A percentile compares a stretch with the other conserved stretches of the same genome.
These are phyloP conservation scores for Synanthedon vespiformis DNA, from an alignment of 2,888 invertebrate genomes.

Conservation along the genomic window DNA sequence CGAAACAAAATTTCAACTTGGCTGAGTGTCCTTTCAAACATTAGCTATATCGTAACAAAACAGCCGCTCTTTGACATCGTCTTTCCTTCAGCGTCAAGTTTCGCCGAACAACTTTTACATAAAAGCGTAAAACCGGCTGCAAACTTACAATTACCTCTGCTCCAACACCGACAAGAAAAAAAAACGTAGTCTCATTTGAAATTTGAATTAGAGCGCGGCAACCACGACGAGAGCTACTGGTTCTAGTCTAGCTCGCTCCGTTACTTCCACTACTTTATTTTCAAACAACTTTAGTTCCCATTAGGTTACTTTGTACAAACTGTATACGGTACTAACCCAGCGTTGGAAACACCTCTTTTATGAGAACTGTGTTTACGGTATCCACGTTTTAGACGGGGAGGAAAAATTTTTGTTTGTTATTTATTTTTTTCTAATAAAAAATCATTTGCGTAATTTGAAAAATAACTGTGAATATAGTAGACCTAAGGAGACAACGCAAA, in stretches of 20 bases:
- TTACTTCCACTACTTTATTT: background rate
- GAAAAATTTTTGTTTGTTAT: too few species aligned
- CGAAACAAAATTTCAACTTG: too few species aligned
- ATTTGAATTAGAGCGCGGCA: background rate
- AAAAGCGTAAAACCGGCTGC: background rate
- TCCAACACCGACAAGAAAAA: background rate
- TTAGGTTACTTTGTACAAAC: background rate
- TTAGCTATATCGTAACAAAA: background rate
- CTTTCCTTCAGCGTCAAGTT: background rate
- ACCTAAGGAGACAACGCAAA: too few species aligned
- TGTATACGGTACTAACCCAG: too few species aligned
- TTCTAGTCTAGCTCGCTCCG: background rate
- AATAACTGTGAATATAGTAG: too few species aligned
- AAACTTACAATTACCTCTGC: background rate
- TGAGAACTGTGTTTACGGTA: too few species aligned
- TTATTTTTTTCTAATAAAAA: too few species aligned
- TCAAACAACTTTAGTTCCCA: background rate
- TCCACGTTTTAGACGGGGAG: too few species aligned
- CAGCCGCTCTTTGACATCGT: background rate
- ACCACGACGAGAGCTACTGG: background rate
- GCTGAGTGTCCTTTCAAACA: too few species aligned
- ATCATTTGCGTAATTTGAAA: too few species aligned
- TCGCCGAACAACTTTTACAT: background rate
- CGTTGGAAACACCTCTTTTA: too few species aligned
- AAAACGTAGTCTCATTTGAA: background rate